A percentile compares a stretch with the other conserved stretches of the same genome.
Evolutionary conservation across 2,113 vertebrate species (phyloP).

Genomic region (Perca flavescens): DNA sequence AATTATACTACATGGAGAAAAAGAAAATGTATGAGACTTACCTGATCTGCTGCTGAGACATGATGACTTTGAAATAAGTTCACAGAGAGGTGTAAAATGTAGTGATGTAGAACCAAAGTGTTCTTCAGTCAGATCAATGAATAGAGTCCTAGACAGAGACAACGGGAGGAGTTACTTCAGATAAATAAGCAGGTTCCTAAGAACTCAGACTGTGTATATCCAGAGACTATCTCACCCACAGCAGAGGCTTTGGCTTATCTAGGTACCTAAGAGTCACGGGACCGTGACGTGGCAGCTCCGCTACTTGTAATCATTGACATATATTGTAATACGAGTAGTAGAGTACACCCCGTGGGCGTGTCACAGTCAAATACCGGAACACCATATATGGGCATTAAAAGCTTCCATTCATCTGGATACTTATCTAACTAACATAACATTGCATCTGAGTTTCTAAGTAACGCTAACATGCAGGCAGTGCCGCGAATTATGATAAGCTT

Average conservation of each 20-base stretch:
- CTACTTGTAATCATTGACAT: background rate
- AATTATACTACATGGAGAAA: background rate
- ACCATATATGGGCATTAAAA: slow-evolving; percentile 27
- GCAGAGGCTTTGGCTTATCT: slow-evolving; percentile 43
- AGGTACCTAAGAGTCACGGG: slow-evolving; percentile 31
- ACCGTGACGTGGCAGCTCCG: background rate
- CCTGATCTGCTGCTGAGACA: slow-evolving; percentile 88
- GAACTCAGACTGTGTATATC: background rate
- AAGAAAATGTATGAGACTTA: slow-evolving; percentile 28
- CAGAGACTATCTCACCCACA: slow-evolving; percentile 28
- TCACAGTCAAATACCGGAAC: slow-evolving; percentile 56
- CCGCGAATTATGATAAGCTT: background rate
- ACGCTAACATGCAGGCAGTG: background rate
- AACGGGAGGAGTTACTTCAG: background rate
- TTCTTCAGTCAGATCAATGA: slow-evolving; percentile 21
- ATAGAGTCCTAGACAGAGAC: slow-evolving; percentile 28
- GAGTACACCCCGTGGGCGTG: slow-evolving; percentile 37
- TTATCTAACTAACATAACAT: background rate
- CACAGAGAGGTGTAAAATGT: slow-evolving; percentile 10
- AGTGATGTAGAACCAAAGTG: slow-evolving; percentile 4
- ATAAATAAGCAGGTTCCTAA: background rate
- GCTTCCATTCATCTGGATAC: slow-evolving; percentile 11
- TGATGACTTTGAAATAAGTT: slow-evolving; percentile 62
- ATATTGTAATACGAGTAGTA: background rate
- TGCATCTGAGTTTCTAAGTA: background rate